Percentiles rank a stretch among this genome's conserved stretches.
Conservation (phyloP, 2,797 vertebrate species). For the Nannoperca australis region DNA sequence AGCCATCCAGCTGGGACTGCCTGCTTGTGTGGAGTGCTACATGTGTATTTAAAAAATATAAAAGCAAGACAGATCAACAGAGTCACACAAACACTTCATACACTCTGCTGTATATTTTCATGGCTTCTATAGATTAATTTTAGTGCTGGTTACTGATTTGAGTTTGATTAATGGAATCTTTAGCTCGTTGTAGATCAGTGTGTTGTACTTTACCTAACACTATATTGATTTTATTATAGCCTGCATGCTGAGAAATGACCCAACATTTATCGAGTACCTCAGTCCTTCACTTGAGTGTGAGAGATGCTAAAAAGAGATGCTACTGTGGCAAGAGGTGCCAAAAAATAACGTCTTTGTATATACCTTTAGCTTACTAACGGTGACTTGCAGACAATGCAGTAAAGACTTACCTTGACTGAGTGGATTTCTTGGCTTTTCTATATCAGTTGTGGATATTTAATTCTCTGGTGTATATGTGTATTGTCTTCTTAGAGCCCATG, state of each 20-base stretch:
- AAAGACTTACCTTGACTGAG: conserved; percentile 3
- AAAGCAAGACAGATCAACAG: conserved; percentile 8
- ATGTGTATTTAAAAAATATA: conserved; percentile 13
- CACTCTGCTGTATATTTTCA: neutral
- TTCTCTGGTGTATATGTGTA: conserved; percentile 19
- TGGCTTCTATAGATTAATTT: neutral
- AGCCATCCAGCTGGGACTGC: conserved; percentile 72
- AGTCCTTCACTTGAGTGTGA: conserved; percentile 4
- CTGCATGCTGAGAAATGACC: conserved; percentile 46
- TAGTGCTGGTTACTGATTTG: conserved; percentile 12
- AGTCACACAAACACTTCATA: conserved; percentile 17
- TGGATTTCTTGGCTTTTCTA: conserved; percentile 9
- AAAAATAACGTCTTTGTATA: neutral
- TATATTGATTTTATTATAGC: conserved; percentile 24
- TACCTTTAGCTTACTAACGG: conserved; percentile 23
- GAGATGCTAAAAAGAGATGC: neutral
- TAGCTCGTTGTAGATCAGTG: neutral
- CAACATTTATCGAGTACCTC: neutral
- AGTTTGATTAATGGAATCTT: conserved; percentile 15
- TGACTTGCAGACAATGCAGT: conserved; percentile 29
- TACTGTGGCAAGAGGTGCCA: neutral
- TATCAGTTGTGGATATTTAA: conserved; percentile 27
- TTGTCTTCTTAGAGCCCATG: conserved; percentile 84
- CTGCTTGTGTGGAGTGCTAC: conserved; percentile 75
- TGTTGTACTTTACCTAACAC: conserved; percentile 14